Conservation (phyloP, 2,113 vertebrate species). For the Pseudorectes ferrugineus region DNA sequence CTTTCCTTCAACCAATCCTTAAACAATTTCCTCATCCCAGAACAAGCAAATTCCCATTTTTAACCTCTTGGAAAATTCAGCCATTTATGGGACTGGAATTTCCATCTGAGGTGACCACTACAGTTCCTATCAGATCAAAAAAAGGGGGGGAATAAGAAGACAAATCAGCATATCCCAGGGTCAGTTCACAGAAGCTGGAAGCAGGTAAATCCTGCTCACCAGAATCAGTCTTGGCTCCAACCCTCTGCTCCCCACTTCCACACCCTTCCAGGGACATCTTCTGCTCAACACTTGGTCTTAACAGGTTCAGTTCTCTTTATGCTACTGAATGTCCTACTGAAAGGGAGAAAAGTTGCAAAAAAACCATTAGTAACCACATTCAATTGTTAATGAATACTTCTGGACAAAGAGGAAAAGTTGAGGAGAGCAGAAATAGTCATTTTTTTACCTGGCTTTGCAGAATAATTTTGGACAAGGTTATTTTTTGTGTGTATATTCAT, state of each 20-base stretch:
- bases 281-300: neutral
- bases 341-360: neutral
- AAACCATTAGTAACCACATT: neutral
- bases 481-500: rapidly evolving
- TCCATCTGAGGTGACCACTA: rapidly evolving
- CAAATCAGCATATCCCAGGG: neutral
- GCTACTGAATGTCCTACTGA: neutral
- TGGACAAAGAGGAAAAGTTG: neutral
- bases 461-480: neutral
- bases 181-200: neutral
- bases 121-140: neutral
- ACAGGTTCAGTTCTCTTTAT: neutral
- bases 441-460: neutral
- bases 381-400: neutral
- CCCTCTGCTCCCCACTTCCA: rapidly evolving
- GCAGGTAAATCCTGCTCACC: neutral
- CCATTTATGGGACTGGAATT: neutral
- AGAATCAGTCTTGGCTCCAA: neutral
- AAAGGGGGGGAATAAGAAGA: neutral
- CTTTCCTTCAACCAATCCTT: neutral
- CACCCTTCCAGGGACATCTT: neutral
- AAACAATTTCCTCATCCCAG: neutral
- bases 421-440: rapidly evolving
- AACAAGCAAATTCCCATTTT: neutral
- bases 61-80: neutral